A percentile compares a stretch with the other conserved stretches of the same genome.
phyloP scores from a whole-genome alignment of 2,888 invertebrate genomes.

The Limenitis camilla region DNA sequence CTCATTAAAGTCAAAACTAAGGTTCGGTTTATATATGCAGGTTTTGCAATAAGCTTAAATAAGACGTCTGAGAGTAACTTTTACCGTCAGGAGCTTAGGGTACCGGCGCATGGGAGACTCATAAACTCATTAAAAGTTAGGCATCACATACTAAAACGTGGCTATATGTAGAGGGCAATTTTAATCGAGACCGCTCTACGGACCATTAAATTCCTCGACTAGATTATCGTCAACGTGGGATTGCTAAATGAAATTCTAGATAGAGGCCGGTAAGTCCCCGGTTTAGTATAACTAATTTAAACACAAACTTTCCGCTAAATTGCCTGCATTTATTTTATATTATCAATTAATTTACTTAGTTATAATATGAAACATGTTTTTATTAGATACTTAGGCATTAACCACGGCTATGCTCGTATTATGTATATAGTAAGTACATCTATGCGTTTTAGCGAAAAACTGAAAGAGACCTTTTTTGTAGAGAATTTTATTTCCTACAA shows the following conservation, averaged over 20 bases:
- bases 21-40: neutral
- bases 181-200: constrained; percentile 67
- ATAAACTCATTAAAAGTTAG: constrained; percentile 71
- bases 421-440: no score
- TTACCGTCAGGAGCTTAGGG: constrained; percentile 32
- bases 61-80: constrained; percentile 39
- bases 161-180: constrained; percentile 62
- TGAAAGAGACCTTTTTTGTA: no score
- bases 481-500: no score
- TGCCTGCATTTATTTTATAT: constrained; percentile 4
- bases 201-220: constrained; percentile 62
- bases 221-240: constrained; percentile 64
- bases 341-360: no score
- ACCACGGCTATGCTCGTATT: no score
- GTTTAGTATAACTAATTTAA: constrained; percentile 11
- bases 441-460: no score
- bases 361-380: no score
- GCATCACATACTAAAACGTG: constrained; percentile 56
- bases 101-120: constrained; percentile 38
- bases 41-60: constrained; percentile 36
- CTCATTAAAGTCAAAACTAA: neutral
- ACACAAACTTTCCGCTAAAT: constrained; percentile 10
- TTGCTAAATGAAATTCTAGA: constrained; percentile 61
- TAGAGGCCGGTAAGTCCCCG: constrained; percentile 30
- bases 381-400: no score